These are phyloP conservation scores for Semotilus atromaculatus DNA, from an alignment of 2,797 vertebrate genomes.

Conservation along the genomic window DNA sequence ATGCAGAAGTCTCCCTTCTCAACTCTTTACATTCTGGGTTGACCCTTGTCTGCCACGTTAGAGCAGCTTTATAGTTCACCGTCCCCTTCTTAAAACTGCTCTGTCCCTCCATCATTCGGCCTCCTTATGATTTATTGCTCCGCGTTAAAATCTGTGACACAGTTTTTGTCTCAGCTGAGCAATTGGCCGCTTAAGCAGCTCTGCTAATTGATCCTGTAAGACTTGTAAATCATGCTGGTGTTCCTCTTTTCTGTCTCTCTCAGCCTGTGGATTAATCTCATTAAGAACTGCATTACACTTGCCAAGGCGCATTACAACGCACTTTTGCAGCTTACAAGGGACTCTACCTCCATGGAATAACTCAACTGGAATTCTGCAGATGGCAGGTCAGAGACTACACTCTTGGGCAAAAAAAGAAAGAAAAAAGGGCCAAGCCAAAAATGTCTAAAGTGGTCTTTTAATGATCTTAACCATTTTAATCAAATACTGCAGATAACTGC, in stretches of 20 bases:
- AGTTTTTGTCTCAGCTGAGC: slow-evolving; percentile 72
- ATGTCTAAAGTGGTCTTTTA: not conserved
- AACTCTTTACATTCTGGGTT: not conserved
- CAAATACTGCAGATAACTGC: not conserved
- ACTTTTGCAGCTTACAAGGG: slow-evolving; percentile 47
- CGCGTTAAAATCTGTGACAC: slow-evolving; percentile 51
- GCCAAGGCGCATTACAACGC: slow-evolving; percentile 48
- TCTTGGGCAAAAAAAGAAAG: not conserved
- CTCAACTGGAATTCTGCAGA: not conserved
- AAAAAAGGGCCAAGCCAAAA: no score
- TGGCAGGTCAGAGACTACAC: not conserved
- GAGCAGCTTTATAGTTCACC: slow-evolving; percentile 14
- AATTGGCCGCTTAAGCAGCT: slow-evolving; percentile 71
- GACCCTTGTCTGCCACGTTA: slow-evolving; percentile 23
- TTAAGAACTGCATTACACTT: slow-evolving; percentile 63
- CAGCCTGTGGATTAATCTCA: slow-evolving; percentile 71
- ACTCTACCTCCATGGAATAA: slow-evolving; percentile 38
- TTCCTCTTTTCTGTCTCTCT: slow-evolving; percentile 68
- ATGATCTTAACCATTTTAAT: not conserved
- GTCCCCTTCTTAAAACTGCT: slow-evolving; percentile 14
- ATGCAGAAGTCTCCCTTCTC: not conserved
- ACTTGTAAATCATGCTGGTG: slow-evolving; percentile 75
- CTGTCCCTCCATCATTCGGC: slow-evolving; percentile 26
- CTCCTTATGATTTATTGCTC: slow-evolving; percentile 51
- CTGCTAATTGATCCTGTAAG: slow-evolving; percentile 80